A percentile compares a stretch with the other conserved stretches of the same genome.
Conservation (phyloP, 2,113 vertebrate species). For the Centropristis striata region DNA sequence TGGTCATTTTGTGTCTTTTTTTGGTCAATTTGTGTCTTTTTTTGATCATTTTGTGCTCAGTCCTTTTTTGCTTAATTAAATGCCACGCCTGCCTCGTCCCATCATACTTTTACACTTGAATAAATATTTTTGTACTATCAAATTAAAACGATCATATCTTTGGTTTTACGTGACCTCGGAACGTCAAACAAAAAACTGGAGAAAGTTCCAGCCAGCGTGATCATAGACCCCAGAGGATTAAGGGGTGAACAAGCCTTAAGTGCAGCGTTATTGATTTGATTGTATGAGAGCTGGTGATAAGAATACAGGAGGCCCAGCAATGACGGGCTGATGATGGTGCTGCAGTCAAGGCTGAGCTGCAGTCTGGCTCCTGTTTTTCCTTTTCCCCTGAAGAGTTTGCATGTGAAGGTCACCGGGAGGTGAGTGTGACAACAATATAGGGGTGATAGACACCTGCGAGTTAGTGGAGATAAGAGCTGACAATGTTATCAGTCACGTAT, state of each 20-base stretch:
- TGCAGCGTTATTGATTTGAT: constrained; percentile 80
- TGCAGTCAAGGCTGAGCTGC: constrained; percentile 40
- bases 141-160: too few relatives aligned
- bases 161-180: too few relatives aligned
- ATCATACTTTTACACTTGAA: too few relatives aligned
- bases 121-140: too few relatives aligned
- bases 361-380: constrained; percentile 61
- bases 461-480: constrained; percentile 38
- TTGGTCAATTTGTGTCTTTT: too few relatives aligned
- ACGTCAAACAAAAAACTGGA: too few relatives aligned
- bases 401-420: constrained; percentile 68
- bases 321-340: constrained; percentile 46
- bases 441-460: constrained; percentile 41
- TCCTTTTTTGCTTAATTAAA: too few relatives aligned
- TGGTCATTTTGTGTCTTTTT: too few relatives aligned
- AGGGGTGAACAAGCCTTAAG: constrained; percentile 64
- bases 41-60: too few relatives aligned
- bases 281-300: constrained; percentile 74
- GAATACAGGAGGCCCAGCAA: constrained; percentile 39
- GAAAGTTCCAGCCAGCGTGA: too few relatives aligned
- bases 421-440: constrained; percentile 58
- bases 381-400: constrained; percentile 62
- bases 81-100: too few relatives aligned
- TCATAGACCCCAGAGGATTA: too few relatives aligned
- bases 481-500: constrained; percentile 20